These are phyloP conservation scores for Zaprionus lachaisei DNA, from an alignment of 1,140 invertebrate species.

Conservation along the genomic window DNA sequence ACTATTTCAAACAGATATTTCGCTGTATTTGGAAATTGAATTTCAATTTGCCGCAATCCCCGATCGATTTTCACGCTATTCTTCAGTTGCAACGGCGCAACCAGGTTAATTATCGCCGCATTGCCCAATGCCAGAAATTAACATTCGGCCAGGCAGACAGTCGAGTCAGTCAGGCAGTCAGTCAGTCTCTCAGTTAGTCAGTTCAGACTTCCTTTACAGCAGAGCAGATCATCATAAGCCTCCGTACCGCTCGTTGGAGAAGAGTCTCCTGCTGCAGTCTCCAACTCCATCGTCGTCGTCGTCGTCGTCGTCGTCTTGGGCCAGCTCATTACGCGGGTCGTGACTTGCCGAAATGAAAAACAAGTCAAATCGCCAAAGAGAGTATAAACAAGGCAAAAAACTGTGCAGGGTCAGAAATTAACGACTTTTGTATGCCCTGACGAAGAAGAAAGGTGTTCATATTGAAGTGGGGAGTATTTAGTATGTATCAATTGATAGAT, in stretches of 20 bases:
- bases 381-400: constrained; percentile 48
- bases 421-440: background rate
- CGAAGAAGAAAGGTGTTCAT: background rate
- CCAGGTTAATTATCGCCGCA: constrained; percentile 76
- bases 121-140: constrained; percentile 78
- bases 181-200: constrained; percentile 3
- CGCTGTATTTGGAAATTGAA: constrained; percentile 61
- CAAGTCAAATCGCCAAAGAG: constrained; percentile 71
- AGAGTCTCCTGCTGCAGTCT: constrained; percentile 15
- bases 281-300: background rate
- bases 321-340: constrained; percentile 79
- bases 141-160: constrained; percentile 54
- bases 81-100: constrained; percentile 35
- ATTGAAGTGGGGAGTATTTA: background rate
- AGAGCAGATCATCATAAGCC: constrained; percentile 66
- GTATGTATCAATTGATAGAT: no score
- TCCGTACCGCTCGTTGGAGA: constrained; percentile 33
- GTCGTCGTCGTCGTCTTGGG: constrained; percentile 19
- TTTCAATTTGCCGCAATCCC: constrained; percentile 59
- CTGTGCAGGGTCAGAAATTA: background rate
- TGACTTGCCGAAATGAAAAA: constrained; percentile 82
- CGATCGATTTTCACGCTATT: constrained; percentile 59
- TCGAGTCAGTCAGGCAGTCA: constrained; percentile 18
- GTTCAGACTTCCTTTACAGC: constrained; percentile 60
- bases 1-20: constrained; percentile 27